phyloP scores from a whole-genome alignment of 1,140 invertebrate species.

The Drosophila paulistorum region DNA sequence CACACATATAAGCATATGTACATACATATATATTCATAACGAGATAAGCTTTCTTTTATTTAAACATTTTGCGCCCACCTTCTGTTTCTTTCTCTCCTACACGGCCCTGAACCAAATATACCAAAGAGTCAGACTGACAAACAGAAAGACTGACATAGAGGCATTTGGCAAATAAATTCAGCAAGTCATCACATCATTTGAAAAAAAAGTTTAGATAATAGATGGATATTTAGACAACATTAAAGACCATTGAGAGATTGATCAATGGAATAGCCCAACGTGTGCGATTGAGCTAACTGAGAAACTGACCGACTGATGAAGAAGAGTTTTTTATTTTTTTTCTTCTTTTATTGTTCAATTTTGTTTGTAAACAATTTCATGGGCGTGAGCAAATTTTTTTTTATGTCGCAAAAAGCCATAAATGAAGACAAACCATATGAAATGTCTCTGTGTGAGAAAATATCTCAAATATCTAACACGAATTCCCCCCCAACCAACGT shows the following conservation, averaged over 20 bases:
- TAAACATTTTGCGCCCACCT: slow-evolving; percentile 6
- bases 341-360: too few species aligned
- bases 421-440: neutral
- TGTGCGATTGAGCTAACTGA: neutral
- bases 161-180: slow-evolving; percentile 3
- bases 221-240: slow-evolving; percentile 13
- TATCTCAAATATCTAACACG: neutral
- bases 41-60: slow-evolving; percentile 12
- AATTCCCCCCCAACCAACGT: neutral
- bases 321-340: neutral
- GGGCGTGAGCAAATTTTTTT: slow-evolving; percentile 8
- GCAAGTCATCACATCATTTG: slow-evolving; percentile 13
- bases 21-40: neutral
- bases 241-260: slow-evolving; percentile 9
- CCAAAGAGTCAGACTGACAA: neutral
- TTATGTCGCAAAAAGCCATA: slow-evolving; percentile 14
- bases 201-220: slow-evolving; percentile 9
- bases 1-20: neutral
- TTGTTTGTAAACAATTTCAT: neutral
- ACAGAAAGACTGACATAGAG: neutral
- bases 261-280: neutral
- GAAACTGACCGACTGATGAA: neutral
- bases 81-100: neutral
- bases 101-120: slow-evolving; percentile 4
- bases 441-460: slow-evolving; percentile 7